Conservation (phyloP, 2,888 invertebrate species). For the Andrena minutula region DNA sequence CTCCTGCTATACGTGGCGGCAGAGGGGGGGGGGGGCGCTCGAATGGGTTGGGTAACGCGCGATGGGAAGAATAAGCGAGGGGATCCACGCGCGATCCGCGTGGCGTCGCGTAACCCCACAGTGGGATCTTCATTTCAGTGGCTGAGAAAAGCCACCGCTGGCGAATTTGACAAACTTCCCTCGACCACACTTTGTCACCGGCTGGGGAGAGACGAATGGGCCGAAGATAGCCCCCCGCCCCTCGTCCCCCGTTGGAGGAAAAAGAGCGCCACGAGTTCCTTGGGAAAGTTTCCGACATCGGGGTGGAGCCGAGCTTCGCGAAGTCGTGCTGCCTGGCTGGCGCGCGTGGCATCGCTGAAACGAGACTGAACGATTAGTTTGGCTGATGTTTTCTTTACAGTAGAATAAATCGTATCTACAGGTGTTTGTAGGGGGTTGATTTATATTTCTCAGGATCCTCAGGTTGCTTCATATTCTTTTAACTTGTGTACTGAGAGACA, state of each 20-base stretch:
- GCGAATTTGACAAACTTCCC: conserved; percentile 61
- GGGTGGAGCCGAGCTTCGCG: not conserved
- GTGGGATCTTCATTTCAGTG: conserved; percentile 6
- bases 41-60: not conserved
- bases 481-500: too few species aligned
- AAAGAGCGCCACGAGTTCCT: not conserved
- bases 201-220: conserved; percentile 37
- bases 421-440: too few species aligned
- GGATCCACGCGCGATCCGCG: conserved; percentile 20
- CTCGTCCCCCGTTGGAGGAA: not conserved
- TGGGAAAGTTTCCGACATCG: conserved; percentile 22
- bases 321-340: not conserved
- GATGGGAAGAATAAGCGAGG: conserved; percentile 7
- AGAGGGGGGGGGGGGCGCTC: not conserved
- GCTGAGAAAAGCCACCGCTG: conserved; percentile 23
- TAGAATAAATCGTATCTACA: not conserved
- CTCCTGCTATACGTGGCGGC: not conserved
- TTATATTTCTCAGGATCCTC: too few species aligned
- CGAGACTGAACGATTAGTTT: not conserved
- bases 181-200: conserved; percentile 50
- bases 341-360: not conserved
- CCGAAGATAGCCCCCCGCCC: conserved; percentile 37
- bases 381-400: not conserved
- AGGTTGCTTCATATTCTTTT: too few species aligned
- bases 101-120: conserved; percentile 9